Percentiles rank a stretch among this genome's conserved stretches.
Evolutionary conservation across 2,888 invertebrate genomes (phyloP).

Genomic region (Drosophila greeni): DNA sequence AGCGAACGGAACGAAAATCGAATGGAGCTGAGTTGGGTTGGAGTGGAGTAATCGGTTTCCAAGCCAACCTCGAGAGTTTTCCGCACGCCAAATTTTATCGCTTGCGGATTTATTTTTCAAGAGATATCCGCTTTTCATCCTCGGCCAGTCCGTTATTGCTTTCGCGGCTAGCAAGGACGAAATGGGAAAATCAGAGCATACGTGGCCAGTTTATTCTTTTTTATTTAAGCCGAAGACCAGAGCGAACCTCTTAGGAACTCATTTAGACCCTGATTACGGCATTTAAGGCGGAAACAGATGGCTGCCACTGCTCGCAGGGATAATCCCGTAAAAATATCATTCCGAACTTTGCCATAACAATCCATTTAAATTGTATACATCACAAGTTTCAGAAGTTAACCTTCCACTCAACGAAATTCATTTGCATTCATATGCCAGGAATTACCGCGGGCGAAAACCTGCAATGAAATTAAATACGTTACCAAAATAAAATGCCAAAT

Average conservation of each 20-base stretch:
- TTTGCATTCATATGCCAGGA: constrained; percentile 34
- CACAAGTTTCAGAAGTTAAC: constrained; percentile 19
- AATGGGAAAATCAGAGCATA: constrained; percentile 9
- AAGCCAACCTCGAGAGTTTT: constrained; percentile 32
- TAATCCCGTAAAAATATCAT: constrained; percentile 9
- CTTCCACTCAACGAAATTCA: constrained; percentile 34
- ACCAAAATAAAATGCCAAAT: constrained; percentile 51
- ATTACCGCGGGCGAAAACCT: constrained; percentile 46
- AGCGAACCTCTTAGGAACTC: constrained; percentile 11
- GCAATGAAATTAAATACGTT: constrained; percentile 65
- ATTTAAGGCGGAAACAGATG: background rate
- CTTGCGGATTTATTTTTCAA: constrained; percentile 46
- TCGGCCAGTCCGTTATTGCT: constrained; percentile 25
- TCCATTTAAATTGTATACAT: constrained; percentile 22
- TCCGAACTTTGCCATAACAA: background rate
- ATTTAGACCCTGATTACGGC: constrained; percentile 21
- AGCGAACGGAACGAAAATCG: constrained; percentile 21
- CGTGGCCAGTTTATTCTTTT: constrained; percentile 15
- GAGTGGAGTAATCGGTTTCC: constrained; percentile 28
- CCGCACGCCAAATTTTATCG: constrained; percentile 38
- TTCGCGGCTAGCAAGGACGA: constrained; percentile 6
- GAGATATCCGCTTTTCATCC: constrained; percentile 42
- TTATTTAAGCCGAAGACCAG: constrained; percentile 6
- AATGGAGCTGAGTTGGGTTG: constrained; percentile 27
- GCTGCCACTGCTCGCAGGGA: background rate